These are phyloP conservation scores for Halichoerus grypus DNA, from an alignment of 2,113 vertebrate genomes.

Conservation along the genomic window DNA sequence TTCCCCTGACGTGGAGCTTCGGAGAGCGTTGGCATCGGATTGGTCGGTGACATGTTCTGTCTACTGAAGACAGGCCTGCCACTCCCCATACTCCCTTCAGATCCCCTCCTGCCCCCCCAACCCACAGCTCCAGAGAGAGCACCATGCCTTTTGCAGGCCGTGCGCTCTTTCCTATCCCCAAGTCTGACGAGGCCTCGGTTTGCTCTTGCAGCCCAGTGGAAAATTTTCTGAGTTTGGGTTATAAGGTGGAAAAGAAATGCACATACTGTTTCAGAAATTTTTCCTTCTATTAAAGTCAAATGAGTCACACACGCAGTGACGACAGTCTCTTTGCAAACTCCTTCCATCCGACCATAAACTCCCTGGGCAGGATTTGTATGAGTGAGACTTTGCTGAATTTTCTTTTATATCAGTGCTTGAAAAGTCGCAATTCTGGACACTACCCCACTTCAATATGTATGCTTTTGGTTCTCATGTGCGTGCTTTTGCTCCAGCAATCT, in stretches of 20 bases:
- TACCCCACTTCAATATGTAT: background rate
- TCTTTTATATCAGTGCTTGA: background rate
- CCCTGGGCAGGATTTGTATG: background rate
- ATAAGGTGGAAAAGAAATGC: conserved; percentile 56
- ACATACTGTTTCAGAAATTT: background rate
- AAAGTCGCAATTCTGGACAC: background rate
- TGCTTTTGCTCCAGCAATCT: background rate
- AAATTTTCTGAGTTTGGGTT: conserved; percentile 60
- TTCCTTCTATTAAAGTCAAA: conserved; percentile 56
- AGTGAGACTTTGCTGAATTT: background rate
- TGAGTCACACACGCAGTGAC: background rate
- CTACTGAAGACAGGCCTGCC: background rate
- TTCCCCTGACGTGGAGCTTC: conserved; percentile 30
- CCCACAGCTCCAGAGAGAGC: background rate
- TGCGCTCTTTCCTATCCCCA: conserved; percentile 46
- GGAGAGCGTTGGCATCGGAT: background rate
- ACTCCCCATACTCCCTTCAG: background rate
- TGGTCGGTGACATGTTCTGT: background rate
- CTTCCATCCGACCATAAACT: background rate
- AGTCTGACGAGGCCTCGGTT: background rate
- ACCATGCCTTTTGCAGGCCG: background rate
- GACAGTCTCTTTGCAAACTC: background rate
- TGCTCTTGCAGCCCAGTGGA: conserved; percentile 42
- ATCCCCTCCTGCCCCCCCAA: accelerated
- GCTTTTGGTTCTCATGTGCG: background rate